These are phyloP conservation scores for Sorex maritimensis DNA, from an alignment of 2,797 vertebrate species.

Conservation along the genomic window DNA sequence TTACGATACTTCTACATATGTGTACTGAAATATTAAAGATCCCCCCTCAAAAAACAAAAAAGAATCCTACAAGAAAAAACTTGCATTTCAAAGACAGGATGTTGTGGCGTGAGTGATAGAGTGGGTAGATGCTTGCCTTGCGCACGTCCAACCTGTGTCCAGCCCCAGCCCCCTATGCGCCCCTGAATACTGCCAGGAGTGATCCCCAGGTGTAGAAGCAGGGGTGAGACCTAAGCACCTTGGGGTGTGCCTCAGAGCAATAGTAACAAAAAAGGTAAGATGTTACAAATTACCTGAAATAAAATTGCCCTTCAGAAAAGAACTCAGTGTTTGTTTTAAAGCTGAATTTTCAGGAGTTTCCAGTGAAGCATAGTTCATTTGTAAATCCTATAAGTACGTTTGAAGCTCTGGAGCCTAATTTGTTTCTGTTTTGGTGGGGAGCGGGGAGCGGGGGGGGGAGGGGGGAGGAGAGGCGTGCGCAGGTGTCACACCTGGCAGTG, in stretches of 20 bases:
- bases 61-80: neutral
- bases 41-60: neutral
- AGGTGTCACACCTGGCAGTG: too few relatives aligned
- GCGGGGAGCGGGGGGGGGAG: too few relatives aligned
- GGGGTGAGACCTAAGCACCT: too few relatives aligned
- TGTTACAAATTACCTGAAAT: conserved; percentile 15
- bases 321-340: neutral
- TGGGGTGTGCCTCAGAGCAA: too few relatives aligned
- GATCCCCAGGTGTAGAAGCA: too few relatives aligned
- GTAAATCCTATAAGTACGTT: neutral
- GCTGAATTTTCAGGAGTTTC: conserved; percentile 27
- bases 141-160: too few relatives aligned
- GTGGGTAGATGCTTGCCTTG: too few relatives aligned
- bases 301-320: conserved; percentile 37
- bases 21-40: neutral
- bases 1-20: neutral
- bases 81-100: conserved; percentile 4
- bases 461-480: too few relatives aligned
- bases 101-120: too few relatives aligned
- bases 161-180: too few relatives aligned
- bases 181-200: too few relatives aligned
- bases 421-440: too few relatives aligned
- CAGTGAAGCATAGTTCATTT: conserved; percentile 11
- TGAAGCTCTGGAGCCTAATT: conserved; percentile 5
- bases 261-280: neutral